Evolutionary conservation across 2,888 invertebrate genomes (phyloP).

Genomic region (Mycalesis mineus): DNA sequence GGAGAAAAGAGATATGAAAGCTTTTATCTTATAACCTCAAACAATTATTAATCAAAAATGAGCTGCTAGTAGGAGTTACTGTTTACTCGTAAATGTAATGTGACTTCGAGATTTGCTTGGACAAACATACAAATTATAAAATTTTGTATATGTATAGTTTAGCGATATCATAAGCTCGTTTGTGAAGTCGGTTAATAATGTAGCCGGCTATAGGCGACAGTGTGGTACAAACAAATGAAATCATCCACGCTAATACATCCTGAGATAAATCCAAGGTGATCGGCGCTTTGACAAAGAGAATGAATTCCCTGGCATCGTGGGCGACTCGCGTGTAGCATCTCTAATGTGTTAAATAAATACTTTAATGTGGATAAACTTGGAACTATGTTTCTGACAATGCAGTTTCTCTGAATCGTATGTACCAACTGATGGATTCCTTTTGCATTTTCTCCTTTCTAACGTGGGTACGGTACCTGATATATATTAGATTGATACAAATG

Average conservation of each 20-base stretch:
- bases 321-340: conserved; percentile 21
- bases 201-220: neutral
- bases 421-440: neutral
- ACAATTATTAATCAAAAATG: no score
- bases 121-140: no score
- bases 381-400: conserved; percentile 14
- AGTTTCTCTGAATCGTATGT: conserved; percentile 5
- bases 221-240: conserved; percentile 20
- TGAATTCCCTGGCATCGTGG: conserved; percentile 14
- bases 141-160: no score
- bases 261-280: conserved; percentile 21
- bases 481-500: no score
- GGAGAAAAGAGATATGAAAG: no score
- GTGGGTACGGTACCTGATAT: neutral
- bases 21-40: no score
- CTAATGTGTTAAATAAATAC: conserved; percentile 16
- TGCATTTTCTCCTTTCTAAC: neutral
- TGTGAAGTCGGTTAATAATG: no score
- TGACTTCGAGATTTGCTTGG: no score
- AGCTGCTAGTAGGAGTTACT: no score
- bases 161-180: no score
- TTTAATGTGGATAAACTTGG: conserved; percentile 15
- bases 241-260: conserved; percentile 22
- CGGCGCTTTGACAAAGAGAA: conserved; percentile 20
- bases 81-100: no score